A percentile compares a stretch with the other conserved stretches of the same genome.
Conservation (phyloP, 2,797 vertebrate species). For the Vultur gryphus region DNA sequence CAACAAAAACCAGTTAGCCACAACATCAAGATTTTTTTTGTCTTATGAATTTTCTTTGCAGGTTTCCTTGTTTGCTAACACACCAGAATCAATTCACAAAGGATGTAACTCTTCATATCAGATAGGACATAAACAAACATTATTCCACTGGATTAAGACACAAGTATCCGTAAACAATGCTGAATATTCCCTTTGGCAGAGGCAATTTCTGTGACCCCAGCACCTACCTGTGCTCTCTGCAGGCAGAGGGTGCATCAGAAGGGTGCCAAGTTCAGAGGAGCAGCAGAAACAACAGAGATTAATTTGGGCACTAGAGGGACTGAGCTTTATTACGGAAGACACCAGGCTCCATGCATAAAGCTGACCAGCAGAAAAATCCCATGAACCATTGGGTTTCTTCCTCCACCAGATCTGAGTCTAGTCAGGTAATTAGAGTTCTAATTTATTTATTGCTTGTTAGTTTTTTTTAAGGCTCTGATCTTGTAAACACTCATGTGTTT, state of each 20-base stretch:
- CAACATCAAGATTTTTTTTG: neutral
- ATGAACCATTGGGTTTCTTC: neutral
- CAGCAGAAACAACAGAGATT: neutral
- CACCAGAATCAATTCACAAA: neutral
- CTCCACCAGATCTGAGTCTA: neutral
- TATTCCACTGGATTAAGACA: neutral
- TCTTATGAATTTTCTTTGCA: neutral
- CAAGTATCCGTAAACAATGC: neutral
- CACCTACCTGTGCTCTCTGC: neutral
- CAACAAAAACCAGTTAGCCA: neutral
- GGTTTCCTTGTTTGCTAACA: neutral
- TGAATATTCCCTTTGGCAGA: neutral
- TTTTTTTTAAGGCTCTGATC: neutral
- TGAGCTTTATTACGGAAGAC: neutral
- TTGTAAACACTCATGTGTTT: neutral
- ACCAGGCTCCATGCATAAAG: neutral
- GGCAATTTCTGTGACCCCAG: neutral
- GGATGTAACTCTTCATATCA: neutral
- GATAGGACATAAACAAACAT: neutral
- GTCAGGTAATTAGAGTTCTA: neutral
- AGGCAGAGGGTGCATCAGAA: neutral
- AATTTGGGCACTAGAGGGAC: neutral
- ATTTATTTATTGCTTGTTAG: neutral
- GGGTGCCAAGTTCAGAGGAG: neutral
- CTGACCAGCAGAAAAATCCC: neutral